Conservation (phyloP, 2,113 vertebrate genomes). For the Sphyrna mokarran region DNA sequence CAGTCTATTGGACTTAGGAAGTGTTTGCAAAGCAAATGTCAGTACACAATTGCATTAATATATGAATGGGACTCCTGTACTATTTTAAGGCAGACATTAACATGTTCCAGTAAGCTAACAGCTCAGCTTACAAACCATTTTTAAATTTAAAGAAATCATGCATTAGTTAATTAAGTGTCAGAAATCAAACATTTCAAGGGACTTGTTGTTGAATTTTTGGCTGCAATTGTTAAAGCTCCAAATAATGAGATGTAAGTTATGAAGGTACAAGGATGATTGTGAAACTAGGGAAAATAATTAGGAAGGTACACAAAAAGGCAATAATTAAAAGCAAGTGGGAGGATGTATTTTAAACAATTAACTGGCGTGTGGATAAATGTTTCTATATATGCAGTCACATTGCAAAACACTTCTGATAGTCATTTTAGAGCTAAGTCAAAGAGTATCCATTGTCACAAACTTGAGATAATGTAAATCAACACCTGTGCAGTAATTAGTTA, state of each 20-base stretch:
- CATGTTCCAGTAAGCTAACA: neutral
- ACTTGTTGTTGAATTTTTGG: neutral
- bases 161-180: neutral
- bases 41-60: neutral
- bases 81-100: neutral
- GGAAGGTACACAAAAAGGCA: neutral
- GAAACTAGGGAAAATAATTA: neutral
- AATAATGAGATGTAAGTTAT: neutral
- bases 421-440: neutral
- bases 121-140: neutral
- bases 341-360: neutral
- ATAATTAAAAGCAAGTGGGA: neutral
- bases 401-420: neutral
- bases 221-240: neutral
- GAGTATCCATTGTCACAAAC: neutral
- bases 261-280: neutral
- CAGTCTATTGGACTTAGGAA: neutral
- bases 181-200: neutral
- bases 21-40: neutral
- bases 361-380: neutral
- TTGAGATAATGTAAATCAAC: neutral
- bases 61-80: neutral
- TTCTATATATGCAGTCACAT: neutral
- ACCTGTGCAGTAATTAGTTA: neutral
- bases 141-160: neutral